Evolutionary conservation across 2,888 invertebrate genomes (phyloP), one percentile per base, ranked within the genome.

Genomic region (Tipula unca): DNA sequence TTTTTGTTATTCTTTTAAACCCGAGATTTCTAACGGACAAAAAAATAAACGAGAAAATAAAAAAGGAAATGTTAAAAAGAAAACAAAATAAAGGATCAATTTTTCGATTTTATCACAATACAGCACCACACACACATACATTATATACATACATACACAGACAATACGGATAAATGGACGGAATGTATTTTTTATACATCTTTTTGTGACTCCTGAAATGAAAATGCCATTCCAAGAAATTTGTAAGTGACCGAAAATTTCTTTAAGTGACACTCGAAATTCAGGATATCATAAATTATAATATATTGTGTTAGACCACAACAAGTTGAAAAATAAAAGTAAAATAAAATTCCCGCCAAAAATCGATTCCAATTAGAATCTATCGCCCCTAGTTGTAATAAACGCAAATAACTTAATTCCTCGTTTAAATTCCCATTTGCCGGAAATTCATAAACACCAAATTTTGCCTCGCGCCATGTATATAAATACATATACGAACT

Each of bases 81-180:
- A 69, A 69, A 69, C 25, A 69, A 69, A 69, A 69, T 69, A 69
- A 69, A 69, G 69, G 69, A 69, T 69, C 69, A 69, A 69, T 69
- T 69, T 69, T 69, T 69, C 69, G 69, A 69, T 69, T 69, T 69
- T 1, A 25, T 69, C n/a, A 54, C 48, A 54, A 54, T 10, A 0
- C 17, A 54, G 13, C 25, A 1, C 10, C 1, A 25, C 3, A 25
- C 69, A 69, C n/a, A n/a, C n/a, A n/a, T n/a, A n/a, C n/a, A n/a
- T n/a, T n/a, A n/a, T 69, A 25, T 4, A 32, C 32, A 48, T 48
- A 48, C 4, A 48, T 6, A 17, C 17, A 4, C 6, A 48, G n/a
- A n/a, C n/a, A n/a, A 17, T 48, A 17, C 48, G 48, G 48, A 48
- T n/a, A 48, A 48, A 48, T 25, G 25, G 69, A 8, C 25, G 69